Conservation (phyloP, 1,140 invertebrate species). For the Vanessa atalanta region DNA sequence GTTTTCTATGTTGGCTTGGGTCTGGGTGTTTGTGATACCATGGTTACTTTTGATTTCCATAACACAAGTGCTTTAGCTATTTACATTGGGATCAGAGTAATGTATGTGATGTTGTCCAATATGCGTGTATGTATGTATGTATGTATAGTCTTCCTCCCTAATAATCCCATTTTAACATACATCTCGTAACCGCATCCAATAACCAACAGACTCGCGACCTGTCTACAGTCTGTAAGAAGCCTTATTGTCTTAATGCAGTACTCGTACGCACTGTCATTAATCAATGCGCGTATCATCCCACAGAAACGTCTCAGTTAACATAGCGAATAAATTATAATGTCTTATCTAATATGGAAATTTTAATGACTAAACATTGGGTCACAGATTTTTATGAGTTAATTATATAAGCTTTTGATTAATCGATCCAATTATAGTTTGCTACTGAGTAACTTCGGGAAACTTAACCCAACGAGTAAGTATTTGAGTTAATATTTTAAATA, state of each 20-base stretch:
- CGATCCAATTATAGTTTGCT: not conserved
- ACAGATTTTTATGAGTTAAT: conserved; percentile 1
- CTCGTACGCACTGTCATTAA: not conserved
- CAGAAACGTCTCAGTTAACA: conserved; percentile 18
- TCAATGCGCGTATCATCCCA: conserved; percentile 5
- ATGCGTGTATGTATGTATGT: too few species aligned
- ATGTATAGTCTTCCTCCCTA: too few species aligned
- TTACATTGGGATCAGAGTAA: too few species aligned
- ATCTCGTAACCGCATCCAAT: not conserved
- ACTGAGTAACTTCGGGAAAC: not conserved
- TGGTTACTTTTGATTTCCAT: too few species aligned
- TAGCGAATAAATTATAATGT: conserved; percentile 21
- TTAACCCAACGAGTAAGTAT: too few species aligned
- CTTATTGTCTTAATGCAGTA: conserved; percentile 1
- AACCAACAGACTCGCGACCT: not conserved
- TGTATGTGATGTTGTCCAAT: too few species aligned
- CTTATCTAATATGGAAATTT: conserved; percentile 21
- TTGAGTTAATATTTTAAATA: too few species aligned
- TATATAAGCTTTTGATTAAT: conserved; percentile 10
- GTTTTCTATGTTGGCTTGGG: too few species aligned
- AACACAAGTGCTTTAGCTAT: too few species aligned
- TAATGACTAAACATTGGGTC: conserved; percentile 19
- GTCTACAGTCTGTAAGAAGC: not conserved
- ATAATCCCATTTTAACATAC: too few species aligned
- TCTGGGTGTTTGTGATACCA: too few species aligned